A percentile compares a stretch with the other conserved stretches of the same genome.
Evolutionary conservation across 2,888 invertebrate genomes (phyloP).

Genomic region (Hipparchia sbordonii): DNA sequence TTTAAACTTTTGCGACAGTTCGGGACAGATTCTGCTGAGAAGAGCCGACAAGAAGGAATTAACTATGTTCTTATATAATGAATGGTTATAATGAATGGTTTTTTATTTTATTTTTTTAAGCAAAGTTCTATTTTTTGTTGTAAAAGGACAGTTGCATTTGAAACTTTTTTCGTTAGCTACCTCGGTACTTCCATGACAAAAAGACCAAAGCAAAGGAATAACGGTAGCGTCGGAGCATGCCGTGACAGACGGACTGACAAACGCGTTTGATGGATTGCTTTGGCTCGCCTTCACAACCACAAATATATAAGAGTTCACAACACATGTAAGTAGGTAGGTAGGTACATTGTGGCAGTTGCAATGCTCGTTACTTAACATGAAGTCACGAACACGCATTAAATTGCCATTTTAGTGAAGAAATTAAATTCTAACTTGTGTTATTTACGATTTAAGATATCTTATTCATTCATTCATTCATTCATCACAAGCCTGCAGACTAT

Average conservation of each 20-base stretch:
- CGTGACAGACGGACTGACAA: slow-evolving; percentile 46
- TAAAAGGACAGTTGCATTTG: slow-evolving; percentile 12
- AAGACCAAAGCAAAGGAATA: slow-evolving; percentile 18
- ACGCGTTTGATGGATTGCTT: slow-evolving; percentile 52
- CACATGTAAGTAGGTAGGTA: slow-evolving; percentile 18
- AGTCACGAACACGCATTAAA: not conserved
- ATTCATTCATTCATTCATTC: too few species aligned
- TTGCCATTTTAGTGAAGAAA: not conserved
- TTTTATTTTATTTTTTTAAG: too few species aligned
- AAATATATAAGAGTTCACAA: too few species aligned
- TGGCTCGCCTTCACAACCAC: slow-evolving; percentile 44
- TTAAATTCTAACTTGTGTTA: too few species aligned
- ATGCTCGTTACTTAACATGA: not conserved
- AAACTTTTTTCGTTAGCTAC: slow-evolving; percentile 1
- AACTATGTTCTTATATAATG: too few species aligned
- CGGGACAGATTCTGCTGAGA: too few species aligned
- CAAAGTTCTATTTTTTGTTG: not conserved
- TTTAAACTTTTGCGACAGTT: too few species aligned
- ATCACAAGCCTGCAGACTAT: too few species aligned
- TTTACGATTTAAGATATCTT: too few species aligned
- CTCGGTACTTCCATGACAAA: slow-evolving; percentile 29
- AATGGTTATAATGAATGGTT: too few species aligned
- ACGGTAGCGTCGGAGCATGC: slow-evolving; percentile 33
- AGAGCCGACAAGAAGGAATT: too few species aligned
- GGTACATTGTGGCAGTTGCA: not conserved